Evolutionary conservation across 1,140 invertebrate species (phyloP), one percentile per base, ranked within the genome.

Genomic region (Octopus sinensis): DNA sequence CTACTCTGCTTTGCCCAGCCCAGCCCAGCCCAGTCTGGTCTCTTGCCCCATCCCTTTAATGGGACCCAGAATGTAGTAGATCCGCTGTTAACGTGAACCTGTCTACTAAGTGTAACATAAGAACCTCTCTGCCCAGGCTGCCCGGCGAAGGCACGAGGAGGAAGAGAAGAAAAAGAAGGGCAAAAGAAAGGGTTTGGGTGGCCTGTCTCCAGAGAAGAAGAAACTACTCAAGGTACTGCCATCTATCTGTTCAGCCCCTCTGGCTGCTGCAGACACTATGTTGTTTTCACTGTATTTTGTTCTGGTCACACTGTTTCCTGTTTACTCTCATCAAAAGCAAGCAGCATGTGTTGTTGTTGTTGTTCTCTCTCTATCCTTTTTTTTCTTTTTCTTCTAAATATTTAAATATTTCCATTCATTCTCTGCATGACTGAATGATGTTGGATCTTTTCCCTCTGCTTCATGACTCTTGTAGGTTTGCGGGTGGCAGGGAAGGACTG

Each of bases 131-230:
- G 17, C 62, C n/a, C 83, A 85, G 84, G 84, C 79, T 76, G 83
- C 79, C 51, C 76, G 81, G 54, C 86, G 85, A 84, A 85, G 83
- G 81, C 85, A 86, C 79, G 87, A 87, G 84, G 87, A 88, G 82
- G 86, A 88, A 83, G 83, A 86, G 82, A 86, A 87, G 83, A 89
- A 89, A 85, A 90, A 88, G 85, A 87, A 87, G 80, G 84, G 84
- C 68, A 90, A 89, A 85, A 88, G 87, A 85, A 90, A 89, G 84
- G 89, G 89, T 83, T 86, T 90, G 68, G 88, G 89, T 78, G 89
- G 88, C 80, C 86, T 90, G 43, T 88, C 89, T 54, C 86, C 88
- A 71, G 89, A 90, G 81, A 90, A 90, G 87, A 90, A 90, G 84
- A 89, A 89, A 83, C 87, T 88, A 80, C 86, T 90, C 54, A 90